These are phyloP conservation scores for Blastobasis lacticolella DNA, from an alignment of 2,888 invertebrate species.

Conservation along the genomic window DNA sequence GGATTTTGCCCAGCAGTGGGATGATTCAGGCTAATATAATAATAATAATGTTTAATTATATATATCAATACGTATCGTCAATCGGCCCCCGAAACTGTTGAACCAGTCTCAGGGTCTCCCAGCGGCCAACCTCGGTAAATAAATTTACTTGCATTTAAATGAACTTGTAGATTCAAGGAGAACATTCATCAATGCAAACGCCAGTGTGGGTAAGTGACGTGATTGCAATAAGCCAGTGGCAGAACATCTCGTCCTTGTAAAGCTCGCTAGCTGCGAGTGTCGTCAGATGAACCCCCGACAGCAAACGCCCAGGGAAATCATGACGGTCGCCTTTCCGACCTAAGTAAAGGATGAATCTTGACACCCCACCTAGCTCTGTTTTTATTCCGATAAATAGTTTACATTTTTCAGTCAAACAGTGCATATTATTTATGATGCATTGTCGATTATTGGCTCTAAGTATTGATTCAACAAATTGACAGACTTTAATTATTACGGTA, in stretches of 20 bases:
- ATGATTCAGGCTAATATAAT: no score
- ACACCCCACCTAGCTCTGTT: conserved; percentile 14
- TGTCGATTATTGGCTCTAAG: no score
- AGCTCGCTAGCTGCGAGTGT: conserved; percentile 20
- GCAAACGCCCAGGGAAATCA: conserved; percentile 63
- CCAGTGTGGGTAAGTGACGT: conserved; percentile 24
- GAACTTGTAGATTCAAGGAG: background rate
- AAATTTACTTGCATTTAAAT: background rate
- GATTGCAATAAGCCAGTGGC: conserved; percentile 36
- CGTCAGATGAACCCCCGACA: conserved; percentile 39
- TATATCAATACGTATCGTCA: no score
- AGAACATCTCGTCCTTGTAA: conserved; percentile 12
- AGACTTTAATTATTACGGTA: no score
- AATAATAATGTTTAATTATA: no score
- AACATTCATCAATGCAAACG: conserved; percentile 8
- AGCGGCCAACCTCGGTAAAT: no score
- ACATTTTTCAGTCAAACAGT: no score
- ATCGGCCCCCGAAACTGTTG: no score
- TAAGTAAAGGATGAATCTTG: conserved; percentile 10
- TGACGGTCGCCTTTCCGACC: conserved; percentile 32
- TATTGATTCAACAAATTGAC: no score
- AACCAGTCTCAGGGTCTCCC: no score
- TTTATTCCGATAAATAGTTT: conserved; percentile 3
- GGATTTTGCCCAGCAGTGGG: no score
- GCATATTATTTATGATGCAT: no score